These are phyloP conservation scores for Drosophila mojavensis DNA, from an alignment of 1,140 invertebrate genomes.

Conservation along the genomic window DNA sequence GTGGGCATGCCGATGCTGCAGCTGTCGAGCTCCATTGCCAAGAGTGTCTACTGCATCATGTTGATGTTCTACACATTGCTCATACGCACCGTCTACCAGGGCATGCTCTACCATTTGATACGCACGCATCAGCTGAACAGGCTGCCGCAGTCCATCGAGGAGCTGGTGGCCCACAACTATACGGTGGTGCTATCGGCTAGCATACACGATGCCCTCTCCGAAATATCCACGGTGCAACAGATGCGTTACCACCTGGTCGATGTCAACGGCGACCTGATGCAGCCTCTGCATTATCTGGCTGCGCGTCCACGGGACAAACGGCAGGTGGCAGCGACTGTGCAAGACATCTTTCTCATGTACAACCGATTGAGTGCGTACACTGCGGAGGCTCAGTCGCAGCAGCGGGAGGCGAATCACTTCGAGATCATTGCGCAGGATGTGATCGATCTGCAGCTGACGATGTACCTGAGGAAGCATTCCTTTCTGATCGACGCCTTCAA, in stretches of 20 bases:
- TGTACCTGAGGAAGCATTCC: conserved; percentile 67
- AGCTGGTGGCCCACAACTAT: conserved; percentile 57
- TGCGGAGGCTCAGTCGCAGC: neutral
- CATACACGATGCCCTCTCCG: conserved; percentile 34
- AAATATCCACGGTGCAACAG: conserved; percentile 54
- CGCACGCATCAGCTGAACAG: conserved; percentile 58
- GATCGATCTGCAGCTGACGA: conserved; percentile 61
- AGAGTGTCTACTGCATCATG: conserved; percentile 57
- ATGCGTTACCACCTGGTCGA: conserved; percentile 46
- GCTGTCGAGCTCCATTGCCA: conserved; percentile 27
- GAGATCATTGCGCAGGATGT: conserved; percentile 57
- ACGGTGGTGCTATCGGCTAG: conserved; percentile 46
- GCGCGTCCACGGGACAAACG: conserved; percentile 9
- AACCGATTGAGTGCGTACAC: conserved; percentile 43
- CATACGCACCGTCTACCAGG: conserved; percentile 72
- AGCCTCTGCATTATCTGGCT: conserved; percentile 38
- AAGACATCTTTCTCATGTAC: conserved; percentile 51
- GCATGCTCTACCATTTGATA: conserved; percentile 65
- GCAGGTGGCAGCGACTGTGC: conserved; percentile 41
- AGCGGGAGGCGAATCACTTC: conserved; percentile 15
- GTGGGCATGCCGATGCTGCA: conserved; percentile 64
- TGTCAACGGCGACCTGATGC: neutral
- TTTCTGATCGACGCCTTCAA: conserved; percentile 69
- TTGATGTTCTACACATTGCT: conserved; percentile 65
- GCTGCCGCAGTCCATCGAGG: conserved; percentile 54